Evolutionary conservation across 2,888 invertebrate species (phyloP).

Genomic region (Tachina fera): DNA sequence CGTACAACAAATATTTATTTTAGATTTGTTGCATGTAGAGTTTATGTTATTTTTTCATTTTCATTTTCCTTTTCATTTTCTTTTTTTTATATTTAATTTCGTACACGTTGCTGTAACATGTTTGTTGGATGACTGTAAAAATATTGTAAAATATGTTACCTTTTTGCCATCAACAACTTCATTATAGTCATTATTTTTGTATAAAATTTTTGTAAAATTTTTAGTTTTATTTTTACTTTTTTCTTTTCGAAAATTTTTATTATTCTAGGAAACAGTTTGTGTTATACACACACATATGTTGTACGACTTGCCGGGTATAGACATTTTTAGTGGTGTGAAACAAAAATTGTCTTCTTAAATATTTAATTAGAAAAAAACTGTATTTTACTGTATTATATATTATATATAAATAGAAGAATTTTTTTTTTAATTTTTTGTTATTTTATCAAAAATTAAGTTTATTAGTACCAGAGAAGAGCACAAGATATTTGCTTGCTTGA

Average conservation of each 20-base stretch:
- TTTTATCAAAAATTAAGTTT: too few species aligned
- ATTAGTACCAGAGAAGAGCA: too few species aligned
- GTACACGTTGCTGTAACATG: background rate
- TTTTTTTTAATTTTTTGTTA: too few species aligned
- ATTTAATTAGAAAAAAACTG: too few species aligned
- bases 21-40: slow-evolving; percentile 31
- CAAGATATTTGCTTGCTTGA: too few species aligned
- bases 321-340: too few species aligned
- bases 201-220: slow-evolving; percentile 26
- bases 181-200: slow-evolving; percentile 15
- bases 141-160: slow-evolving; percentile 41
- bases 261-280: too few species aligned
- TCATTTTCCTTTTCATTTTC: background rate
- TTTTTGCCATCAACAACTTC: slow-evolving; percentile 38
- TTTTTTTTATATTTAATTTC: background rate
- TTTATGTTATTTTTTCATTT: background rate
- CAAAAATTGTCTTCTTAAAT: too few species aligned
- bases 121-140: slow-evolving; percentile 8
- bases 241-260: slow-evolving; percentile 21
- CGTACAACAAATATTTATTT: slow-evolving; percentile 45
- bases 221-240: background rate
- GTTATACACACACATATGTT: too few species aligned
- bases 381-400: too few species aligned
- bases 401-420: too few species aligned
- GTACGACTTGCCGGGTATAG: too few species aligned